A percentile compares a stretch with the other conserved stretches of the same genome.
These are phyloP conservation scores for Omphaloscelis lunosa DNA, from an alignment of 2,888 invertebrate species.

Conservation along the genomic window DNA sequence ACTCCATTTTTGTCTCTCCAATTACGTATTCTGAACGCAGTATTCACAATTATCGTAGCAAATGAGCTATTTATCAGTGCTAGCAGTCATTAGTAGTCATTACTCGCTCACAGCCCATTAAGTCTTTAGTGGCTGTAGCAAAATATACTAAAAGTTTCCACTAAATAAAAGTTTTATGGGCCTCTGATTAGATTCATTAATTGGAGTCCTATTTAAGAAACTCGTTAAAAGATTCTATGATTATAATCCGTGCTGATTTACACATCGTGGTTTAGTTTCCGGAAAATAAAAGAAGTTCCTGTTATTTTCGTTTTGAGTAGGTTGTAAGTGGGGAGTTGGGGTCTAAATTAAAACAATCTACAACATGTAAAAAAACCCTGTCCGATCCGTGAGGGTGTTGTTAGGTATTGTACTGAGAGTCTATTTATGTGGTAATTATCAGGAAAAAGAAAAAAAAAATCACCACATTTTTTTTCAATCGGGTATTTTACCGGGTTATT, in stretches of 20 bases:
- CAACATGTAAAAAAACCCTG: too few species aligned
- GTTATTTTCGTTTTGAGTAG: not conserved
- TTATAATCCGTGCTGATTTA: not conserved
- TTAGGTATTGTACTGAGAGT: too few species aligned
- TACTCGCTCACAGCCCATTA: slow-evolving; percentile 48
- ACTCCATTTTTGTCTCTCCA: slow-evolving; percentile 4
- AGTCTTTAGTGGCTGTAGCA: slow-evolving; percentile 45
- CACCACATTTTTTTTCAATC: too few species aligned
- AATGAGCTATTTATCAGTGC: slow-evolving; percentile 46
- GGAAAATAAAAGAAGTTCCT: not conserved
- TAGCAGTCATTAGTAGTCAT: slow-evolving; percentile 40
- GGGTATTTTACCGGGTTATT: too few species aligned
- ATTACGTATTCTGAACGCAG: slow-evolving; percentile 16
- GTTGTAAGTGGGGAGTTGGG: not conserved
- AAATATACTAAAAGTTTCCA: slow-evolving; percentile 49
- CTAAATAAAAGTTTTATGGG: slow-evolving; percentile 43
- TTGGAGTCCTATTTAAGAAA: not conserved
- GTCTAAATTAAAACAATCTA: not conserved
- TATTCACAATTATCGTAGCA: slow-evolving; percentile 37
- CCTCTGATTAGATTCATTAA: slow-evolving; percentile 33
- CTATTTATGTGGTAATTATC: too few species aligned
- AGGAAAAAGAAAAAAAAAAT: too few species aligned
- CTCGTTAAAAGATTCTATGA: not conserved
- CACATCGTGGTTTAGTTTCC: too few species aligned
- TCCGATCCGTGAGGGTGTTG: too few species aligned